Percentiles rank a stretch among this genome's conserved stretches.
These are phyloP conservation scores for Drosophila koepferae DNA, from an alignment of 2,888 invertebrate genomes.

Conservation along the genomic window DNA sequence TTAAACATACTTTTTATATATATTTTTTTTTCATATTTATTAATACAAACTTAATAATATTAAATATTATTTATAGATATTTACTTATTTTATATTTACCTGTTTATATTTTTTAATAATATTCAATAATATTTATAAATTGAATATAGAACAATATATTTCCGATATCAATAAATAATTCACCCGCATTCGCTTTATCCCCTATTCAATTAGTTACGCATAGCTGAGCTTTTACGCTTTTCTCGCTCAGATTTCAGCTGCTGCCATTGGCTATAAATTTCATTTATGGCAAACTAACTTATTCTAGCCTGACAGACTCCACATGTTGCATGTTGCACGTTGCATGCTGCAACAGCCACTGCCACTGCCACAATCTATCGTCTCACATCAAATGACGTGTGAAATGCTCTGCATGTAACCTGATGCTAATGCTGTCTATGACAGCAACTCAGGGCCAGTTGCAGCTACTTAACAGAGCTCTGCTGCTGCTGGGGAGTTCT, in stretches of 20 bases:
- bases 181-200: background rate
- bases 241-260: background rate
- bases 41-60: too few relatives aligned
- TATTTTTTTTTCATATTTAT: too few relatives aligned
- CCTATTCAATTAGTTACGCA: background rate
- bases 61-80: too few relatives aligned
- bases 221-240: background rate
- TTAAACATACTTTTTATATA: too few relatives aligned
- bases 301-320: slow-evolving; percentile 12
- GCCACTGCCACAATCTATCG: too few relatives aligned
- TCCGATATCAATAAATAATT: background rate
- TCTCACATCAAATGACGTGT: slow-evolving; percentile 63
- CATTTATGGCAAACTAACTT: slow-evolving; percentile 8
- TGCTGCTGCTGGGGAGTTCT: background rate
- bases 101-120: too few relatives aligned
- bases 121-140: background rate
- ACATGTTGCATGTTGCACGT: background rate
- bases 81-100: too few relatives aligned
- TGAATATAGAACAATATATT: background rate
- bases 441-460: slow-evolving; percentile 27
- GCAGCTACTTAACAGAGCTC: slow-evolving; percentile 53
- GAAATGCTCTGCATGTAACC: slow-evolving; percentile 52
- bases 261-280: slow-evolving; percentile 21
- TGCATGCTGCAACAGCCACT: background rate
- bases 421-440: slow-evolving; percentile 55